These are phyloP conservation scores for Ptiloglossa arizonensis DNA, from an alignment of 1,140 invertebrate genomes.

Conservation along the genomic window DNA sequence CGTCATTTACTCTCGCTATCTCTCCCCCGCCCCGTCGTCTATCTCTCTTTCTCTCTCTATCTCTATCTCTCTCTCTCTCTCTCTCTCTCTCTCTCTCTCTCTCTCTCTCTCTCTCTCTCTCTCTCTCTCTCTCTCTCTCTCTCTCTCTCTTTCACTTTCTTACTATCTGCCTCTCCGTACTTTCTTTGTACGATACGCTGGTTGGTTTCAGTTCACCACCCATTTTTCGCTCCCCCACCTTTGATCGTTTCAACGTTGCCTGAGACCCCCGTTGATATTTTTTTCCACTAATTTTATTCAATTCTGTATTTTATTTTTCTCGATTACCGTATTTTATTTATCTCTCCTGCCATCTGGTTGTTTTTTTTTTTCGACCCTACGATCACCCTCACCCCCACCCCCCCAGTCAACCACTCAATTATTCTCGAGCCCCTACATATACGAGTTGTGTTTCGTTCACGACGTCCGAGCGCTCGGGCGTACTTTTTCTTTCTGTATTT, in stretches of 20 bases:
- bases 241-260: constrained; percentile 82
- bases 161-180: neutral
- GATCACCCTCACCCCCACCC: constrained; percentile 34
- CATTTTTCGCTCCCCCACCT: constrained; percentile 70
- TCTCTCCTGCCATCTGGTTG: constrained; percentile 12
- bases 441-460: constrained; percentile 59
- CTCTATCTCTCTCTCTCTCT: constrained; percentile 21
- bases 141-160: constrained; percentile 9
- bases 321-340: constrained; percentile 50
- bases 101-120: constrained; percentile 43
- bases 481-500: constrained; percentile 46
- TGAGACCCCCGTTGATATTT: constrained; percentile 63
- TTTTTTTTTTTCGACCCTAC: constrained; percentile 38
- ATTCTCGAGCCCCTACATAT: constrained; percentile 53
- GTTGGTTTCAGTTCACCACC: constrained; percentile 21
- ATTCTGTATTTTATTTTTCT: constrained; percentile 44
- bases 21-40: too few species aligned
- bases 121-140: constrained; percentile 18
- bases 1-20: constrained; percentile 12
- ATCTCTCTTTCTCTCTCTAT: constrained; percentile 45
- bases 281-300: constrained; percentile 49
- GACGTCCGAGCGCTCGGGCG: constrained; percentile 59
- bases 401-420: constrained; percentile 59
- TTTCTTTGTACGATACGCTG: constrained; percentile 17
- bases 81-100: neutral